phyloP scores from a whole-genome alignment of 2,797 vertebrate genomes.

The Basileuterus tristriatus region DNA sequence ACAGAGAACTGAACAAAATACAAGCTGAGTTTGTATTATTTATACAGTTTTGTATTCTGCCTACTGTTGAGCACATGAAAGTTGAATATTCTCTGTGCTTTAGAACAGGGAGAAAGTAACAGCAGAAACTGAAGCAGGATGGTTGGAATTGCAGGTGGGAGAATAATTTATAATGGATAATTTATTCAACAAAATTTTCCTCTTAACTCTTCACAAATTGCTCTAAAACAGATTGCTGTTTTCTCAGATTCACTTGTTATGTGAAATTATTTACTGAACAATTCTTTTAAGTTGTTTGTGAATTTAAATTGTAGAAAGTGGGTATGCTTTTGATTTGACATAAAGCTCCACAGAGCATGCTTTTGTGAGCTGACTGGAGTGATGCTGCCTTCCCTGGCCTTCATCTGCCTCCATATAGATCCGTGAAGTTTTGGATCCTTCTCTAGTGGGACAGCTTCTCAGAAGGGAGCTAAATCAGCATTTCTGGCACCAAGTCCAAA shows the following conservation, averaged over 20 bases:
- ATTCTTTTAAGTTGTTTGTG: constrained; percentile 66
- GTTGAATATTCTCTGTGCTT: constrained; percentile 61
- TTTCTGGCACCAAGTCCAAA: not conserved
- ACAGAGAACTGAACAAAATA: constrained; percentile 20
- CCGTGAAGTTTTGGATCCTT: not conserved
- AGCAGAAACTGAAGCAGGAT: constrained; percentile 63
- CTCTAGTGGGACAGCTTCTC: not conserved
- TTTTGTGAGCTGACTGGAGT: not conserved
- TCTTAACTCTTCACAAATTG: constrained; percentile 52
- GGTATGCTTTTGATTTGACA: constrained; percentile 19
- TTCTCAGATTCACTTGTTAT: constrained; percentile 66
- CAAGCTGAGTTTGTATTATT: constrained; percentile 39
- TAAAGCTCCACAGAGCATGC: not conserved
- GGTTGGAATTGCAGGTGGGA: constrained; percentile 58
- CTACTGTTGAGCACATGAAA: constrained; percentile 69
- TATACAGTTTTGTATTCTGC: constrained; percentile 71
- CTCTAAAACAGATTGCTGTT: constrained; percentile 60
- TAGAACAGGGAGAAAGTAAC: constrained; percentile 42
- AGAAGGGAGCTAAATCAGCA: not conserved
- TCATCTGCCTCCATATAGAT: not conserved
- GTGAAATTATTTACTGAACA: constrained; percentile 67
- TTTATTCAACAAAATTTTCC: constrained; percentile 64
- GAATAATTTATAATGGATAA: constrained; percentile 61
- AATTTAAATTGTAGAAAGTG: constrained; percentile 43
- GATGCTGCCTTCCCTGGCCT: not conserved